Conservation (phyloP, 1,140 invertebrate genomes). For the Lycorma delicatula region DNA sequence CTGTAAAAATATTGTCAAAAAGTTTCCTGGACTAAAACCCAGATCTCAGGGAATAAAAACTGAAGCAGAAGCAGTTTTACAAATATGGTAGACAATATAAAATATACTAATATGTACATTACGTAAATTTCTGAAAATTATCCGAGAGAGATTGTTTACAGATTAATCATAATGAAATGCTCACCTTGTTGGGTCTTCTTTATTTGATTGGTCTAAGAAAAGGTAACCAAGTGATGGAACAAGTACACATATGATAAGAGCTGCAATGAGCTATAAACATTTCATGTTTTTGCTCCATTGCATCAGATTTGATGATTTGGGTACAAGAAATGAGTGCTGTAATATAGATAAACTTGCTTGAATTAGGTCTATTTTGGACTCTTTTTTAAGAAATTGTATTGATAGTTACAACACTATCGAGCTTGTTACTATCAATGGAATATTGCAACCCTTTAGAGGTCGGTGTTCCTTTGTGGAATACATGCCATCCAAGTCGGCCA, state of each 20-base stretch:
- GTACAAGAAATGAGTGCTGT: constrained; percentile 25
- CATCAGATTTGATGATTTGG: constrained; percentile 32
- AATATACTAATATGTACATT: background rate
- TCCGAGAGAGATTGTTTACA: background rate
- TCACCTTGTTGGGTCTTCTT: background rate
- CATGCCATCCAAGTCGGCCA: constrained; percentile 36
- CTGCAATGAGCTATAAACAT: constrained; percentile 24
- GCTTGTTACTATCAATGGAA: constrained; percentile 38
- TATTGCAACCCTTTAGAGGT: constrained; percentile 36
- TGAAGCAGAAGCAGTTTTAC: background rate
- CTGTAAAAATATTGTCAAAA: background rate
- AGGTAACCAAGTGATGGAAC: background rate
- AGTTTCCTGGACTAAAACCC: background rate
- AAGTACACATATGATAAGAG: background rate
- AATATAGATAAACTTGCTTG: constrained; percentile 34
- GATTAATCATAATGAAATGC: background rate
- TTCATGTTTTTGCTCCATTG: constrained; percentile 29
- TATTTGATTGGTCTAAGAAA: background rate
- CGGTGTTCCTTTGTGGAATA: constrained; percentile 38
- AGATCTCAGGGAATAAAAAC: background rate
- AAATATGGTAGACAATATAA: background rate
- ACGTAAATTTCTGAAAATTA: background rate
- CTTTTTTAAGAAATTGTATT: constrained; percentile 33
- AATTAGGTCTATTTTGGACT: constrained; percentile 34
- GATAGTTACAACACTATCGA: constrained; percentile 32